Base-by-base conservation (phyloP, 1,140 invertebrate genomes). In the Heterodera schachtii region DNA sequence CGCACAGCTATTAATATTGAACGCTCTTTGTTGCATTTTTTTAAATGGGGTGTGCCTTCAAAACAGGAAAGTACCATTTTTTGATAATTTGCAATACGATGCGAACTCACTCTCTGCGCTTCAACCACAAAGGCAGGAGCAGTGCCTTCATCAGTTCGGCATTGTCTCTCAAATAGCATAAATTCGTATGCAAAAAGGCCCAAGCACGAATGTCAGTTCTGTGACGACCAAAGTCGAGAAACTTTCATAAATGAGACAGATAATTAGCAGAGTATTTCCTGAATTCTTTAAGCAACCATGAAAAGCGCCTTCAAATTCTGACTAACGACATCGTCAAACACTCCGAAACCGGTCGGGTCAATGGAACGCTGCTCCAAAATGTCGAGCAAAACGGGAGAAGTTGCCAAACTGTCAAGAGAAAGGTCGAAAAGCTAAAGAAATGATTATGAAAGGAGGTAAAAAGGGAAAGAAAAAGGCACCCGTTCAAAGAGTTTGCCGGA, bases 91-190 rank as follows among this genome's bases (percentile, higher is more conserved):
- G 43, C 7, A 31, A 64, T 46, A 43, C 31, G 47, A 21, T 19
- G 16, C 41, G n/a, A 60, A 66, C 43, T 78, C 47, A 78, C 76
- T 69, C 49, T 69, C 70, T 78, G 13, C 76, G 49, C 46, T 78
- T 78, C 2, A 31, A 3, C 76, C 76, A 78, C 49, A 64, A 31
- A 31, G 76, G 76, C 31, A 41, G 31, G 31, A 78, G 21, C 3
- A 78, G 70, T 31, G 76, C 76, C 66, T 13, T 41, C 44, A 78
- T 31, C 70, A 78, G 66, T 70, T 78, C 21, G 11, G 46, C 44
- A 46, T 78, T 78, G 21, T 46, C 47, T n/a, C 66, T n/a, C 46
- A 78, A 69, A 70, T 78, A 78, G 70, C 76, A 78, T 46, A 78
- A 67, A 78, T 78, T 78, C 3, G 76, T 43, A 46, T 46, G 70